Conservation (phyloP, 37 sponge, comb jelly and placozoan genomes). For the Theonella swinhoei region DNA sequence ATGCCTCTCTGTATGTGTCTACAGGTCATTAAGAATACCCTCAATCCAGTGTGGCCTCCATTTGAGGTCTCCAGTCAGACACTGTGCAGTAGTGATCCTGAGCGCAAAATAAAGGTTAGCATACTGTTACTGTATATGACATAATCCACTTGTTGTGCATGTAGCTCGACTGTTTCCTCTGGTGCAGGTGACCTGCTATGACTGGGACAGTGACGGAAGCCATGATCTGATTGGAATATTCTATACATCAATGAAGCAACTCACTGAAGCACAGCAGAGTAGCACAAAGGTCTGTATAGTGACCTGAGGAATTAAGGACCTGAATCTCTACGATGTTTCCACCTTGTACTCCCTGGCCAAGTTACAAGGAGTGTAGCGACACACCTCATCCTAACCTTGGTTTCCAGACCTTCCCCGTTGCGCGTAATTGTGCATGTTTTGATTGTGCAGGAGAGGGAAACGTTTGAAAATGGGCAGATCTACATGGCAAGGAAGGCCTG, state of each 20-base stretch:
- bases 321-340: too few species aligned
- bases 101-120: constrained; percentile 69
- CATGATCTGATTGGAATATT: constrained; percentile 87
- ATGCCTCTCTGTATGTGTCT: background rate
- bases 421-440: too few species aligned
- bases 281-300: constrained; percentile 2
- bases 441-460: too few species aligned
- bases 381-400: too few species aligned
- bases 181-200: constrained; percentile 76
- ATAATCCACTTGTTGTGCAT: too few species aligned
- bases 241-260: constrained; percentile 55
- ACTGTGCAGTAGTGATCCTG: constrained; percentile 57
- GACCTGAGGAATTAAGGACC: too few species aligned
- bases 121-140: background rate
- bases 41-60: constrained; percentile 82
- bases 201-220: constrained; percentile 81
- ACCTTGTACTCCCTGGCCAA: too few species aligned
- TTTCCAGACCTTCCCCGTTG: too few species aligned
- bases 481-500: too few species aligned
- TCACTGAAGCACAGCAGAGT: background rate
- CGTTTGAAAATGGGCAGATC: too few species aligned
- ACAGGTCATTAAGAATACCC: constrained; percentile 85
- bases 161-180: background rate
- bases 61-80: constrained; percentile 53
- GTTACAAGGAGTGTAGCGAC: too few species aligned